phyloP scores from a whole-genome alignment of 2,888 invertebrate species.

The Lepidocyrtinus sp. region DNA sequence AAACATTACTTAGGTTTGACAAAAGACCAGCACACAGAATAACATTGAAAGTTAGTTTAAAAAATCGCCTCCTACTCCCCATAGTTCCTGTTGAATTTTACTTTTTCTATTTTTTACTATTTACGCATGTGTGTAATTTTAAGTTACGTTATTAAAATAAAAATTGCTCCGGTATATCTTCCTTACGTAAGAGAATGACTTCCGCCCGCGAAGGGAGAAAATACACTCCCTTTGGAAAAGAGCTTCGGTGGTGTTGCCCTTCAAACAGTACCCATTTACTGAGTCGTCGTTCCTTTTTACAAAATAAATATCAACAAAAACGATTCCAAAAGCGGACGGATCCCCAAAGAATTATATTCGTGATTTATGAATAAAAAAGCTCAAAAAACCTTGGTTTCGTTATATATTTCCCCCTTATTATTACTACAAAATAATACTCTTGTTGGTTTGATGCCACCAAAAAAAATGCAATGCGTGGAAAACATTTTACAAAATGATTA shows the following conservation, averaged over 20 bases:
- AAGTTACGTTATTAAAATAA: conserved; percentile 1
- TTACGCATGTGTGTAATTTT: neutral
- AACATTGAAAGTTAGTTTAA: conserved; percentile 49
- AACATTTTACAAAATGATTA: conserved; percentile 33
- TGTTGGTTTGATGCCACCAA: conserved; percentile 55
- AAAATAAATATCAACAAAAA: neutral
- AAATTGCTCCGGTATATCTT: conserved; percentile 33
- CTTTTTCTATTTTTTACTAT: neutral
- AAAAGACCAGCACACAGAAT: conserved; percentile 66
- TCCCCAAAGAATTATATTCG: neutral
- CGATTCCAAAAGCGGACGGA: conserved; percentile 25
- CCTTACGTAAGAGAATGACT: conserved; percentile 52
- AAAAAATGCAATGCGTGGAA: conserved; percentile 20
- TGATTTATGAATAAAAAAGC: conserved; percentile 15
- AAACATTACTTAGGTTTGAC: conserved; percentile 65
- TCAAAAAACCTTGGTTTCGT: conserved; percentile 36
- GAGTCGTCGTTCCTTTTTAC: neutral
- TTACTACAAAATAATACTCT: conserved; percentile 59
- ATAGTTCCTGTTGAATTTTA: conserved; percentile 5
- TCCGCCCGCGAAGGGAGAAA: conserved; percentile 34
- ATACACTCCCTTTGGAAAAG: neutral
- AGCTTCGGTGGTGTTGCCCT: conserved; percentile 56
- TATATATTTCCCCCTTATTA: conserved; percentile 29
- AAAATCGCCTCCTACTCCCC: conserved; percentile 27
- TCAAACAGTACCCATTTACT: neutral